These are phyloP conservation scores for Arrhopalites spinosus DNA, from an alignment of 2,888 invertebrate species.

Conservation along the genomic window DNA sequence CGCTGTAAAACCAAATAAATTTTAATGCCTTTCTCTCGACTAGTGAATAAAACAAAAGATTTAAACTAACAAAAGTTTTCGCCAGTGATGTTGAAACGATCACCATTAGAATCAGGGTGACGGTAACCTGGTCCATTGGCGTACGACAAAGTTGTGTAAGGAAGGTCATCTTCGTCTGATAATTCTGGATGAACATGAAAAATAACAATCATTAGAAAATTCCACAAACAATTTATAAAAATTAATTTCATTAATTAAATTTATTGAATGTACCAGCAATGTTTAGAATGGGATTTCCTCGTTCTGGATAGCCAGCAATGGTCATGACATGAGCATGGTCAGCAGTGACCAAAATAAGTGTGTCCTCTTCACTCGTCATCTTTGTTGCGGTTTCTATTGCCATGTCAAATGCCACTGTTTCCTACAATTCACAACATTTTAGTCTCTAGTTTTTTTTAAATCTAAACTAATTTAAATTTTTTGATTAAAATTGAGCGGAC, in stretches of 20 bases:
- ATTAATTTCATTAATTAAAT: too few species aligned
- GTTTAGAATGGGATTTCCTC: slow-evolving; percentile 74
- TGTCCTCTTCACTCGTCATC: slow-evolving; percentile 60
- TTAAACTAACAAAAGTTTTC: slow-evolving; percentile 59
- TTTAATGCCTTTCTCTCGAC: too few species aligned
- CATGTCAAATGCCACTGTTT: slow-evolving; percentile 75
- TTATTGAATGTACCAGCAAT: slow-evolving; percentile 55
- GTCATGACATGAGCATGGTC: slow-evolving; percentile 73
- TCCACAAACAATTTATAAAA: too few species aligned
- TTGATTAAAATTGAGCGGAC: too few species aligned
- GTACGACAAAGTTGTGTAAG: slow-evolving; percentile 72
- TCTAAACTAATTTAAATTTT: too few species aligned
- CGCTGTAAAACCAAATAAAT: too few species aligned
- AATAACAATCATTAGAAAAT: too few species aligned
- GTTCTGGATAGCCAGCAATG: slow-evolving; percentile 68
- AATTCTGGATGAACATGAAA: too few species aligned
- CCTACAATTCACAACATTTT: slow-evolving; percentile 77
- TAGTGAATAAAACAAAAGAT: too few species aligned
- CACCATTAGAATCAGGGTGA: slow-evolving; percentile 58
- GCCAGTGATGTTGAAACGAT: slow-evolving; percentile 64
- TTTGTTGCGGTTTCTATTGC: slow-evolving; percentile 69
- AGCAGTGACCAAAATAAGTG: slow-evolving; percentile 82
- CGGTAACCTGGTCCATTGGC: slow-evolving; percentile 73
- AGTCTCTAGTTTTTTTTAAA: too few species aligned
- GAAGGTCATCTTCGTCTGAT: slow-evolving; percentile 65